Evolutionary conservation across 2,797 vertebrate species (phyloP).

Genomic region (Lacerta viridis): DNA sequence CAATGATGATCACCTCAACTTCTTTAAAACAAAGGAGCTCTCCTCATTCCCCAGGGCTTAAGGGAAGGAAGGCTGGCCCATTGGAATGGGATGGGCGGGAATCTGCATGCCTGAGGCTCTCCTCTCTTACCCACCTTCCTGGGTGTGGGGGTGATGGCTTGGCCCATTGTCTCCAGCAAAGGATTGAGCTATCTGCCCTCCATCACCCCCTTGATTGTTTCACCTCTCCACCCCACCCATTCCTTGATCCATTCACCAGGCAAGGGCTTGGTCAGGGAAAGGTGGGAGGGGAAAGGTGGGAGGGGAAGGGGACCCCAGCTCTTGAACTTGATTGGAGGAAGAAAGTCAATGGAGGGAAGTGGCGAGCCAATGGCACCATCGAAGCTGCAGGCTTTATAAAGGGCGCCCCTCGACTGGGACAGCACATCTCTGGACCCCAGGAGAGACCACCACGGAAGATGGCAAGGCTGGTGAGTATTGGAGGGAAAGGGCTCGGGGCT

Average conservation of each 20-base stretch:
- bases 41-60: background rate
- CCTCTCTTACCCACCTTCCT: slow-evolving; percentile 14
- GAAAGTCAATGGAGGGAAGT: slow-evolving; percentile 31
- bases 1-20: background rate
- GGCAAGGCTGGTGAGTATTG: background rate
- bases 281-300: slow-evolving; percentile 18
- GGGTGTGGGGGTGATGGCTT: background rate
- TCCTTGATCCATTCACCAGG: slow-evolving; percentile 12
- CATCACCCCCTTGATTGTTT: slow-evolving; percentile 31
- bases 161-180: slow-evolving; percentile 35
- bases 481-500: background rate
- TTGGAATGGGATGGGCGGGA: slow-evolving; percentile 13
- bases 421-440: background rate
- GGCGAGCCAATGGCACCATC: slow-evolving; percentile 21
- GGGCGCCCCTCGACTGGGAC: background rate
- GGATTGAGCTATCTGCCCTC: slow-evolving; percentile 33
- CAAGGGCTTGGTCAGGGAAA: slow-evolving; percentile 18
- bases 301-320: slow-evolving; percentile 23
- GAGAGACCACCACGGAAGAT: too few relatives aligned
- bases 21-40: slow-evolving; percentile 24
- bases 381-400: slow-evolving; percentile 34
- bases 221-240: background rate
- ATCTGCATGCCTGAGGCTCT: slow-evolving; percentile 12
- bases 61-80: slow-evolving; percentile 3
- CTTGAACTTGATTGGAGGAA: slow-evolving; percentile 55